Percentiles rank a stretch among this genome's conserved stretches.
These are phyloP conservation scores for Actenoides lindsayi DNA, from an alignment of 2,113 vertebrate genomes.

Conservation along the genomic window DNA sequence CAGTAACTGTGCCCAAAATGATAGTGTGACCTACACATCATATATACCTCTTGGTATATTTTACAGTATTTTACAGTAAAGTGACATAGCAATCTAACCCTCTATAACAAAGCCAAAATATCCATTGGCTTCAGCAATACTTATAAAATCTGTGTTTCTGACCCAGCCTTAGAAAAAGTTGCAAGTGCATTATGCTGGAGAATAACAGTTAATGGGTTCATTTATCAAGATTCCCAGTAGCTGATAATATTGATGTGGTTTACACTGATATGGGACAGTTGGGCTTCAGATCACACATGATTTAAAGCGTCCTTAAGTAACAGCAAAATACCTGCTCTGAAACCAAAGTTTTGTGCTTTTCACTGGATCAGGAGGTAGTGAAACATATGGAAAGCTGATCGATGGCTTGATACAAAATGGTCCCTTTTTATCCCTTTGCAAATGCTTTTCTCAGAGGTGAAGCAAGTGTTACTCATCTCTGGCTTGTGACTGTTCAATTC, in stretches of 20 bases:
- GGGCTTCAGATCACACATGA: background rate
- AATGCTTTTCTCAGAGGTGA: background rate
- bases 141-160: background rate
- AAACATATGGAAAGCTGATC: background rate
- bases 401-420: background rate
- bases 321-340: background rate
- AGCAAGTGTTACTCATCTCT: background rate
- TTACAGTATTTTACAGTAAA: background rate
- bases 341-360: background rate
- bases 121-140: background rate
- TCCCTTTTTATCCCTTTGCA: background rate
- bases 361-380: background rate
- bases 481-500: background rate
- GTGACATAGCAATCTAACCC: background rate
- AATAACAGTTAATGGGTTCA: background rate
- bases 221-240: constrained; percentile 15
- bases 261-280: background rate
- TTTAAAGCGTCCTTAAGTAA: background rate
- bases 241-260: constrained; percentile 21
- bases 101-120: background rate
- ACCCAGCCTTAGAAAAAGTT: background rate
- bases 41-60: background rate
- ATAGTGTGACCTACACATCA: background rate
- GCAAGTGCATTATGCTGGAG: background rate
- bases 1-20: background rate